Percentiles rank a stretch among this genome's conserved stretches.
phyloP scores from a whole-genome alignment of 2,113 vertebrate genomes.

The Poeciliopsis turrubarensis region DNA sequence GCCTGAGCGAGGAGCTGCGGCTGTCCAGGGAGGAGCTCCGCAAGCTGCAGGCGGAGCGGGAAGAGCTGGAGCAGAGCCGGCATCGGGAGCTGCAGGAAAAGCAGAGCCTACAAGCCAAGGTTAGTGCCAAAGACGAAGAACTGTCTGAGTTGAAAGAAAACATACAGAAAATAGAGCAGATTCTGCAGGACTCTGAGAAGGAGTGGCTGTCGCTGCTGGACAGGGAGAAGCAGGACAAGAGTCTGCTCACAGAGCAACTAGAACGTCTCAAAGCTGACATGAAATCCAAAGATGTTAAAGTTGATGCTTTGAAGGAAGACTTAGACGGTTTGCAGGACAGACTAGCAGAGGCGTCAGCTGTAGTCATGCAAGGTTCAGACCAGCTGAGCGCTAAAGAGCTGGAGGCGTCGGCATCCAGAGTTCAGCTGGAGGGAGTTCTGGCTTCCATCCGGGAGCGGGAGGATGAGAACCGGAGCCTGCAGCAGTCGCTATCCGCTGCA shows the following conservation, averaged over 20 bases:
- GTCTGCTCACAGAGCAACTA: slow-evolving; percentile 77
- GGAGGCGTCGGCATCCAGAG: slow-evolving; percentile 68
- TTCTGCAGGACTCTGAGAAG: slow-evolving; percentile 84
- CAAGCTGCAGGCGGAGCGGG: slow-evolving; percentile 77
- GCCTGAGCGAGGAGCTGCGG: slow-evolving; percentile 52
- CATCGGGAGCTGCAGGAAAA: slow-evolving; percentile 70
- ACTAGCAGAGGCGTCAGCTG: slow-evolving; percentile 73
- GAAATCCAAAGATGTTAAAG: slow-evolving; percentile 82
- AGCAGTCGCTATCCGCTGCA: slow-evolving; percentile 70
- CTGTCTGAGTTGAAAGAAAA: slow-evolving; percentile 77
- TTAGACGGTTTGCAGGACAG: slow-evolving; percentile 81
- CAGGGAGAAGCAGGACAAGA: slow-evolving; percentile 79
- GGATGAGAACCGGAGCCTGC: slow-evolving; percentile 64
- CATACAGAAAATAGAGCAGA: slow-evolving; percentile 79
- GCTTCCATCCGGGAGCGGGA: slow-evolving; percentile 78
- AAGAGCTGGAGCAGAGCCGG: slow-evolving; percentile 61
- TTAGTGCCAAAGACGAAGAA: slow-evolving; percentile 87
- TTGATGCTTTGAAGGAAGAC: slow-evolving; percentile 82
- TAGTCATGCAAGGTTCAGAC: slow-evolving; percentile 73
- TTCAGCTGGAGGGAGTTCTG: slow-evolving; percentile 79
- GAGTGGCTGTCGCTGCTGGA: slow-evolving; percentile 83
- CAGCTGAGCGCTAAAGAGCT: slow-evolving; percentile 72
- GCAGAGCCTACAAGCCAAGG: slow-evolving; percentile 85
- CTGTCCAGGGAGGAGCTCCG: slow-evolving; percentile 65
- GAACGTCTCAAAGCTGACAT: slow-evolving; percentile 77